phyloP scores from a whole-genome alignment of 2,888 invertebrate genomes.

The Scaptomyza cyrtandrae region DNA sequence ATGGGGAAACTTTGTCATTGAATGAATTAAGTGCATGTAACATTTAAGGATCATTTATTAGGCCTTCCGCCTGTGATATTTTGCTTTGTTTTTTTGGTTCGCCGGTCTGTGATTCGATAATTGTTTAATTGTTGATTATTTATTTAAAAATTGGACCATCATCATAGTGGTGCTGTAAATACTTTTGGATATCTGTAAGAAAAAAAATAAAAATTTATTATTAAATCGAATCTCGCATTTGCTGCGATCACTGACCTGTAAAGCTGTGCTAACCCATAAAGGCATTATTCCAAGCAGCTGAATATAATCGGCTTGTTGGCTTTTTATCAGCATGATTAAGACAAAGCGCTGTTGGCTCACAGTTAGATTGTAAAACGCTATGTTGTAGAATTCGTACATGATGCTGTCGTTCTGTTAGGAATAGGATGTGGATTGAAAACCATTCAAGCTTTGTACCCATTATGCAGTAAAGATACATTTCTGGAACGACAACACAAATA shows the following conservation, averaged over 20 bases:
- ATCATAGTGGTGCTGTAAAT: slow-evolving; percentile 68
- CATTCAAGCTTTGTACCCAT: slow-evolving; percentile 68
- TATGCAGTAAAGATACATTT: slow-evolving; percentile 68
- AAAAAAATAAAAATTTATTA: not conserved
- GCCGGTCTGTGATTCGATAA: no score
- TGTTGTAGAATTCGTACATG: slow-evolving; percentile 58
- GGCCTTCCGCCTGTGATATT: no score
- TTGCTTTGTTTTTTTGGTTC: not conserved
- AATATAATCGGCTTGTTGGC: slow-evolving; percentile 38
- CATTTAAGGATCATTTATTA: no score
- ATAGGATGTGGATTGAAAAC: not conserved
- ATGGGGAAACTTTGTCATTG: slow-evolving; percentile 60
- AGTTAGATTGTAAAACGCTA: slow-evolving; percentile 51
- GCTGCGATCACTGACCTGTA: slow-evolving; percentile 37
- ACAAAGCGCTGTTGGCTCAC: slow-evolving; percentile 47
- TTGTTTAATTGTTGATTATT: slow-evolving; percentile 30
- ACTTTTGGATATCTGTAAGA: slow-evolving; percentile 31
- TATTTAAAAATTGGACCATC: slow-evolving; percentile 58
- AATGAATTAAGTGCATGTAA: slow-evolving; percentile 65
- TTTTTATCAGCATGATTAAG: slow-evolving; percentile 52
- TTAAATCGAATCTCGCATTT: not conserved
- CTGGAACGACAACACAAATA: slow-evolving; percentile 37
- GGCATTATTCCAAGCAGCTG: slow-evolving; percentile 52
- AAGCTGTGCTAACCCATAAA: slow-evolving; percentile 57
- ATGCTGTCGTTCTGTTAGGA: slow-evolving; percentile 49